Evolutionary conservation across 2,797 vertebrate genomes (phyloP).

Genomic region (Podarcis siculus): DNA sequence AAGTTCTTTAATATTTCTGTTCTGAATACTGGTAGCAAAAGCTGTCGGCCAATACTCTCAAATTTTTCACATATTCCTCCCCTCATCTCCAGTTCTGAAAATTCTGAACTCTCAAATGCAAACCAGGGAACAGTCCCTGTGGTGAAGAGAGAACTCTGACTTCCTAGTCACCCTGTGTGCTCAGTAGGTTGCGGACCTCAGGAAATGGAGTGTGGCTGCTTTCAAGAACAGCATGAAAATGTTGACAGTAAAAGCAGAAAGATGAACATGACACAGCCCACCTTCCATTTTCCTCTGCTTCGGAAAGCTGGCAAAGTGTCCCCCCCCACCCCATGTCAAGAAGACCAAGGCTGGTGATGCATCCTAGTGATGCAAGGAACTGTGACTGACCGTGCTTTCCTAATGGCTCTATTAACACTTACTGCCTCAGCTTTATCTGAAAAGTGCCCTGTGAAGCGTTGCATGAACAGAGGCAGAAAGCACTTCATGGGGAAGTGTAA

Average conservation of each 20-base stretch:
- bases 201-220: slow-evolving; percentile 32
- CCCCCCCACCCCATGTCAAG: background rate
- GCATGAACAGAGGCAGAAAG: slow-evolving; percentile 23
- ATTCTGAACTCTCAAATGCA: slow-evolving; percentile 16
- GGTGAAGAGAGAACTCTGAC: slow-evolving; percentile 19
- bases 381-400: background rate
- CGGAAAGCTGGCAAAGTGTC: background rate
- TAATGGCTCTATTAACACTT: slow-evolving; percentile 25
- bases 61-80: slow-evolving; percentile 12
- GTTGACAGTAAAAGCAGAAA: slow-evolving; percentile 21
- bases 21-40: slow-evolving; percentile 34
- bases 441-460: slow-evolving; percentile 39
- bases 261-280: slow-evolving; percentile 29
- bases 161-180: slow-evolving; percentile 26
- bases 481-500: slow-evolving; percentile 40
- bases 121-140: background rate
- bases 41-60: slow-evolving; percentile 8
- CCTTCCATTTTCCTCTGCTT: background rate
- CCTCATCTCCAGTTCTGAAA: slow-evolving; percentile 39
- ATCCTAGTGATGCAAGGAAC: slow-evolving; percentile 7
- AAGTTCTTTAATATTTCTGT: slow-evolving; percentile 16
- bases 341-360: background rate
- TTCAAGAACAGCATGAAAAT: slow-evolving; percentile 46
- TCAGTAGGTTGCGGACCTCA: slow-evolving; percentile 15
- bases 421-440: slow-evolving; percentile 16